phyloP scores from a whole-genome alignment of 2,797 vertebrate genomes.

The Oryzias sinensis region DNA sequence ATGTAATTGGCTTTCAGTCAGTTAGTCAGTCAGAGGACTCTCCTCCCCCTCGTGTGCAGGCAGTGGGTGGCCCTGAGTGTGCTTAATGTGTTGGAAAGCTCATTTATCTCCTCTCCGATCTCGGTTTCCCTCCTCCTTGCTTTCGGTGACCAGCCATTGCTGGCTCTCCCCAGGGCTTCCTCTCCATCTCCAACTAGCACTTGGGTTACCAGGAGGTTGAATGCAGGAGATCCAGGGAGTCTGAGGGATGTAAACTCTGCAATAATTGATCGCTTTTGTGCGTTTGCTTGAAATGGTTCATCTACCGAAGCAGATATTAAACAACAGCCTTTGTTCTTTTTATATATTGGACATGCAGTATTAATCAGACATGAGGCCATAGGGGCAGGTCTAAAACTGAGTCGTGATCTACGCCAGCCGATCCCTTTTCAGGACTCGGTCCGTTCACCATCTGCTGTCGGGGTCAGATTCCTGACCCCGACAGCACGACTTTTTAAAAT shows the following conservation, averaged over 20 bases:
- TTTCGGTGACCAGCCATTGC: constrained; percentile 52
- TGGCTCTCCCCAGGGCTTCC: constrained; percentile 37
- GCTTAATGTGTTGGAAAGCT: constrained; percentile 74
- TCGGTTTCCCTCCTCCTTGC: constrained; percentile 38
- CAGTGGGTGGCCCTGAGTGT: constrained; percentile 48
- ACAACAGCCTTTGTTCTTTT: background rate
- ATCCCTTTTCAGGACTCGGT: background rate
- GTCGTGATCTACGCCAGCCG: background rate
- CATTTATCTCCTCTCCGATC: constrained; percentile 59
- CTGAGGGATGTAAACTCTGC: constrained; percentile 1
- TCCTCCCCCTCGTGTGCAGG: constrained; percentile 30
- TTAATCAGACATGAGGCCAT: constrained; percentile 15
- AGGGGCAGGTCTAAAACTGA: constrained; percentile 3
- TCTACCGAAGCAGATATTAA: background rate
- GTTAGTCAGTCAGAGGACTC: constrained; percentile 31
- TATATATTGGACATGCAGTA: constrained; percentile 24
- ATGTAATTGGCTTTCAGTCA: constrained; percentile 40
- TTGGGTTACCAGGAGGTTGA: constrained; percentile 42
- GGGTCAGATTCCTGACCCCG: constrained; percentile 25
- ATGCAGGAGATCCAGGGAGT: constrained; percentile 33
- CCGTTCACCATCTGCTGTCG: constrained; percentile 27
- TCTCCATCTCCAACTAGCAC: constrained; percentile 27
- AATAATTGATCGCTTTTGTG: constrained; percentile 18
- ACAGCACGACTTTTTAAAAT: no score
- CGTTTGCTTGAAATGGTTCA: constrained; percentile 7